A percentile compares a stretch with the other conserved stretches of the same genome.
These are phyloP conservation scores for Macrotrachela quadricornifera DNA, from an alignment of 1,140 invertebrate genomes.

Conservation along the genomic window DNA sequence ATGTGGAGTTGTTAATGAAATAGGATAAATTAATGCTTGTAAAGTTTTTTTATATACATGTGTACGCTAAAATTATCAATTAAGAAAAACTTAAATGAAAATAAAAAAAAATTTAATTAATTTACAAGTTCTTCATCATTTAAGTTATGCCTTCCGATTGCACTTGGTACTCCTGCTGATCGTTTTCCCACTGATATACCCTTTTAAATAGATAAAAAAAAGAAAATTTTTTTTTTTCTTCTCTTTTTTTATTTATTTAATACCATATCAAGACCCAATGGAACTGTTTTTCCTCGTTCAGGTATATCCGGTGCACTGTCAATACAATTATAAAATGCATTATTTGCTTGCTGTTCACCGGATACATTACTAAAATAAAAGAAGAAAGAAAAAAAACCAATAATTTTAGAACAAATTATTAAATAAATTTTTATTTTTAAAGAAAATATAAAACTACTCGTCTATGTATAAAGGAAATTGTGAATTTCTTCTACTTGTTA, in stretches of 20 bases:
- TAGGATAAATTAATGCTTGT: conserved; percentile 85
- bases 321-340: conserved; percentile 6
- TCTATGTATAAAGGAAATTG: no score
- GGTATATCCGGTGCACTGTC: conserved; percentile 8
- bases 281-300: neutral
- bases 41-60: conserved; percentile 99
- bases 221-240: neutral
- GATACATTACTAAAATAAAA: no score
- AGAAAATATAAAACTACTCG: no score
- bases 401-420: no score
- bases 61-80: neutral
- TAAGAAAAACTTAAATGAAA: no score
- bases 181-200: neutral
- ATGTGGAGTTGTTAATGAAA: conserved; percentile 94
- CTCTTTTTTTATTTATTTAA: no score
- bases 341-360: neutral
- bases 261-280: conserved; percentile 2
- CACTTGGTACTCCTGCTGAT: neutral
- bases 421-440: no score
- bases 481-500: no score
- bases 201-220: neutral
- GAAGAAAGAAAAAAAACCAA: no score
- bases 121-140: conserved; percentile 9
- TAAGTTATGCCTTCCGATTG: neutral
- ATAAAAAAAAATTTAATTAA: neutral